Percentiles rank a stretch among this genome's conserved stretches.
These are phyloP conservation scores for Cepphus grylle DNA, from an alignment of 2,113 vertebrate species.

Conservation along the genomic window DNA sequence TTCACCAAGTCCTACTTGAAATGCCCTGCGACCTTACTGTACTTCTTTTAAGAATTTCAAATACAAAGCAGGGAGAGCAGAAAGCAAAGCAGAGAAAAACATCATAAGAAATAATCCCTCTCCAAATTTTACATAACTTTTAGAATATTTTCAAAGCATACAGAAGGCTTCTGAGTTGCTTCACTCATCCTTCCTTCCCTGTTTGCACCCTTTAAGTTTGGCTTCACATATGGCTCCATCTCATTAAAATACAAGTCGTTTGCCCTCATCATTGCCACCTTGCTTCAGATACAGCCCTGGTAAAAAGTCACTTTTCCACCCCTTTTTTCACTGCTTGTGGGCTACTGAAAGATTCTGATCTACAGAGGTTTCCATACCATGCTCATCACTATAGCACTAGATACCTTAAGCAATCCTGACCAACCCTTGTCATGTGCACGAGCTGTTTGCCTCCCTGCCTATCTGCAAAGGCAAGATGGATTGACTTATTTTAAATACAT, in stretches of 20 bases:
- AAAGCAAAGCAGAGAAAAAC: not conserved
- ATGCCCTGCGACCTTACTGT: not conserved
- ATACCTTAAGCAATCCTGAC: not conserved
- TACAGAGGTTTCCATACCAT: not conserved
- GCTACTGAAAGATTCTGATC: not conserved
- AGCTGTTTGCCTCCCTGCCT: not conserved
- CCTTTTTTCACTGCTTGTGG: not conserved
- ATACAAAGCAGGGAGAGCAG: not conserved
- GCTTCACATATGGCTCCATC: not conserved
- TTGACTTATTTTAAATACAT: not conserved
- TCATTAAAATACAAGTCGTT: not conserved
- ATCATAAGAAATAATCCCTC: not conserved
- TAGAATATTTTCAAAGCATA: not conserved
- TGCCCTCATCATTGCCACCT: not conserved
- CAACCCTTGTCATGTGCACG: accelerated
- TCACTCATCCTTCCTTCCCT: not conserved
- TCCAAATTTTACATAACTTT: not conserved
- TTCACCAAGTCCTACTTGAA: not conserved
- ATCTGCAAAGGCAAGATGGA: not conserved
- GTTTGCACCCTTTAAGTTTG: not conserved
- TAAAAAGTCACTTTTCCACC: not conserved
- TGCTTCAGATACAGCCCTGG: not conserved
- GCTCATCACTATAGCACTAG: not conserved
- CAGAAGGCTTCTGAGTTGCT: not conserved
- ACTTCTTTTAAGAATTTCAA: not conserved